Percentiles rank a stretch among this genome's conserved stretches.
These are phyloP conservation scores for Smutsia gigantea DNA, from an alignment of 2,797 vertebrate genomes.

Conservation along the genomic window DNA sequence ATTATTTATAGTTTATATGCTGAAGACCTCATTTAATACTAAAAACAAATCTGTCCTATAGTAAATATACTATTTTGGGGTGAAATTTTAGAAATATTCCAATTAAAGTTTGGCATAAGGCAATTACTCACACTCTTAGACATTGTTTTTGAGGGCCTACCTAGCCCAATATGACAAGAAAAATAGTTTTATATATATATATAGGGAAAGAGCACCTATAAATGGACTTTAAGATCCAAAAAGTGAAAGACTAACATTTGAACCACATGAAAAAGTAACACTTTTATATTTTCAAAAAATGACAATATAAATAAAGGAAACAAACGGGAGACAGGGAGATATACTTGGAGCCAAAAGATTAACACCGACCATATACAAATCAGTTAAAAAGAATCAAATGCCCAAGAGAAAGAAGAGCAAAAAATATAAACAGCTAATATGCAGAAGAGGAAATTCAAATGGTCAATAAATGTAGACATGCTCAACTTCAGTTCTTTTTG, in stretches of 20 bases:
- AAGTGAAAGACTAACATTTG: not conserved
- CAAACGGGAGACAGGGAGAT: not conserved
- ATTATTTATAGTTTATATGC: not conserved
- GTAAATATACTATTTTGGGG: not conserved
- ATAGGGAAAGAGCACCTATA: not conserved
- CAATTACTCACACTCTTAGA: not conserved
- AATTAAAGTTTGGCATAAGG: not conserved
- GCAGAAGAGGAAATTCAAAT: conserved; percentile 9
- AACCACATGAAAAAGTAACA: not conserved
- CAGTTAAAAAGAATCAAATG: not conserved
- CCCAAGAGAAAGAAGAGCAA: not conserved
- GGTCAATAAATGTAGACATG: not conserved
- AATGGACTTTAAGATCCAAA: conserved; percentile 20
- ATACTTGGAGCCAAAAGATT: conserved; percentile 2
- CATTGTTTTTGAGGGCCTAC: not conserved
- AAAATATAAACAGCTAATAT: not conserved
- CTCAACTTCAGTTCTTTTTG: not conserved
- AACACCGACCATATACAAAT: not conserved
- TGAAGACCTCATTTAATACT: not conserved
- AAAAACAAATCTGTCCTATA: not conserved
- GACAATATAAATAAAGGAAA: not conserved
- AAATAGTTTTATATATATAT: not conserved
- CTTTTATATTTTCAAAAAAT: not conserved
- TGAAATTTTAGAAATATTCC: not conserved
- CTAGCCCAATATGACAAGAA: not conserved